Evolutionary conservation across 2,113 vertebrate genomes (phyloP).

Genomic region (Atlantisia rogersi): DNA sequence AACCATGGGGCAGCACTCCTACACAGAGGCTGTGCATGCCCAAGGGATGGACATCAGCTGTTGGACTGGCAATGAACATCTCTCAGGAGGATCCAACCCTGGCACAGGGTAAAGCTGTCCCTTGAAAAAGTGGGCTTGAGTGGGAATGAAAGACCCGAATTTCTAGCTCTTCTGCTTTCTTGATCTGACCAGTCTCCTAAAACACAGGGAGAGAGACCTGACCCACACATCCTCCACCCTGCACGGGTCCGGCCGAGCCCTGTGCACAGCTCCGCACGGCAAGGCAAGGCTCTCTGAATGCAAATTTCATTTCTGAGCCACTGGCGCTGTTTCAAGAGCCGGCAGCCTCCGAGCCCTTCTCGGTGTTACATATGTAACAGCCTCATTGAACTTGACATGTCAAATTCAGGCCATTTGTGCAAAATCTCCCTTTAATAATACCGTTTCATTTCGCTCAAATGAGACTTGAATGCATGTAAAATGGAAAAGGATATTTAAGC

Average conservation of each 20-base stretch:
- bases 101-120: neutral
- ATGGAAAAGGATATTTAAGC: conserved; percentile 87
- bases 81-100: neutral
- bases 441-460: conserved; percentile 88
- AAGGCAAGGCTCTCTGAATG: conserved; percentile 67
- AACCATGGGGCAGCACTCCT: neutral
- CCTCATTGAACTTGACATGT: conserved; percentile 96
- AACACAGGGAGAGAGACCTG: neutral
- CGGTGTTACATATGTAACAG: conserved; percentile 83
- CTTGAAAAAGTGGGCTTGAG: neutral
- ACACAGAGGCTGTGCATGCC: too few relatives aligned
- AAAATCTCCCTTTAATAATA: conserved; percentile 97
- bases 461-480: conserved; percentile 89
- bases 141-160: neutral
- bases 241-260: neutral
- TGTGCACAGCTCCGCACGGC: neutral
- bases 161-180: neutral
- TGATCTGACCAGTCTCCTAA: neutral
- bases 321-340: conserved; percentile 75
- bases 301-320: conserved; percentile 80
- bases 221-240: neutral
- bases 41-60: fast-evolving
- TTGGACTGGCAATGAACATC: neutral
- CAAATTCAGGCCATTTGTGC: conserved; percentile 97
- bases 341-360: conserved; percentile 72